phyloP scores from a whole-genome alignment of 2,113 vertebrate genomes.

The Thamnaconus septentrionalis region DNA sequence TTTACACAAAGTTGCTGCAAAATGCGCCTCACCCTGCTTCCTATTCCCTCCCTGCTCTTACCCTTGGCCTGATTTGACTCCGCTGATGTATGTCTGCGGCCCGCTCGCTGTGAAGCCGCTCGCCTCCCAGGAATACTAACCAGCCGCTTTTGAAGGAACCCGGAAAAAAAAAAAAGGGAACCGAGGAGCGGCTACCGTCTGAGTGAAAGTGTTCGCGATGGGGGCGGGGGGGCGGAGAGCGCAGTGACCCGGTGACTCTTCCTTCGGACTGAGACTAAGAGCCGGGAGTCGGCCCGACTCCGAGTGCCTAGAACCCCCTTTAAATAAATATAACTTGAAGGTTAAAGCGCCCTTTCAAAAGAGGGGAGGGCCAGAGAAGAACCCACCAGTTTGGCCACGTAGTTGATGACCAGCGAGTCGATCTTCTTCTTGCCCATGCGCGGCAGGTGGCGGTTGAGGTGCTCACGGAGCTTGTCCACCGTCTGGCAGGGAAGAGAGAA shows the following conservation, averaged over 20 bases:
- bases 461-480: conserved; percentile 89
- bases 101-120: conserved; percentile 37
- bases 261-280: too few species aligned
- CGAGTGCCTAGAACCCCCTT: background rate
- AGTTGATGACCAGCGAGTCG: conserved; percentile 87
- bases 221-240: too few species aligned
- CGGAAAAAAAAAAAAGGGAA: conserved; percentile 9
- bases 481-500: conserved; percentile 74
- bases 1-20: background rate
- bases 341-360: background rate
- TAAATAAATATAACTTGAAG: conserved; percentile 35
- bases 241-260: too few species aligned
- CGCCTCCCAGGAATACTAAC: conserved; percentile 61
- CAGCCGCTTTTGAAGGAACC: conserved; percentile 30
- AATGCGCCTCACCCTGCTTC: conserved; percentile 46
- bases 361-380: conserved; percentile 7
- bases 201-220: background rate
- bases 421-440: conserved; percentile 89
- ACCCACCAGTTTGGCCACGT: conserved; percentile 83
- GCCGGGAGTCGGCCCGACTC: too few species aligned
- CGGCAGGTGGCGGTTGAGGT: conserved; percentile 85
- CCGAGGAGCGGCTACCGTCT: background rate
- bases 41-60: conserved; percentile 52
- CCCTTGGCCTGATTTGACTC: conserved; percentile 64
- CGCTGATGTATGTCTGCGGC: conserved; percentile 54